Evolutionary conservation across 2,113 vertebrate species (phyloP).

Genomic region (Oncorhynchus kisutch): DNA sequence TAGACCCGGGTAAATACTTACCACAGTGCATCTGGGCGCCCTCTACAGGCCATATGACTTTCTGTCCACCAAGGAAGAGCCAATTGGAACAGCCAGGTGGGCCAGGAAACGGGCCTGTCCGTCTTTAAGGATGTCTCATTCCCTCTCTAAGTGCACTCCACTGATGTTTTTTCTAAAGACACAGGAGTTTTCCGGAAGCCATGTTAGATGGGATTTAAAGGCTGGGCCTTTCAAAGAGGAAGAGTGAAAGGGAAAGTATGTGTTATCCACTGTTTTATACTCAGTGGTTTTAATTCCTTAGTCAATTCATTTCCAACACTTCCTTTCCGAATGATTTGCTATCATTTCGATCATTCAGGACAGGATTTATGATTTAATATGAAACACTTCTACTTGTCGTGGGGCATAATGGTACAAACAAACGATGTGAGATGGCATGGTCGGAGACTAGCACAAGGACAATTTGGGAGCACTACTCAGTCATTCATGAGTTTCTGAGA

Average conservation of each 20-base stretch:
- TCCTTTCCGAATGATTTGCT: constrained; percentile 37
- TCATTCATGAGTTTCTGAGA: constrained; percentile 38
- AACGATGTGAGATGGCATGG: constrained; percentile 38
- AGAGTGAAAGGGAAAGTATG: not conserved
- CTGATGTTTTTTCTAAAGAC: constrained; percentile 23
- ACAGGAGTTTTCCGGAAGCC: constrained; percentile 13
- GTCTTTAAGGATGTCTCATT: constrained; percentile 10
- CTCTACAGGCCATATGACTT: not conserved
- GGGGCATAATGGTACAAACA: constrained; percentile 35
- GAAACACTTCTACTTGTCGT: constrained; percentile 40
- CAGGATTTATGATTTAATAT: constrained; percentile 35
- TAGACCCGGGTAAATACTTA: not conserved
- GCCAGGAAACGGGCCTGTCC: not conserved
- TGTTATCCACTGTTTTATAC: constrained; percentile 18
- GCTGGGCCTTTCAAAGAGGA: constrained; percentile 6
- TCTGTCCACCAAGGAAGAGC: not conserved
- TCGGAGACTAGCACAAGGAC: not conserved
- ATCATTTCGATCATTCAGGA: constrained; percentile 37
- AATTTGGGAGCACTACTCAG: constrained; percentile 20
- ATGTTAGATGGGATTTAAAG: constrained; percentile 18
- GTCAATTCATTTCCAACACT: constrained; percentile 30
- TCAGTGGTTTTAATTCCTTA: constrained; percentile 29
- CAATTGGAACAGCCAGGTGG: not conserved
- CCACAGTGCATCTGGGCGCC: not conserved
- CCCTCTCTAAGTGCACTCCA: constrained; percentile 6